These are phyloP conservation scores for Dryoscopus gambensis DNA, from an alignment of 2,113 vertebrate species.

Conservation along the genomic window DNA sequence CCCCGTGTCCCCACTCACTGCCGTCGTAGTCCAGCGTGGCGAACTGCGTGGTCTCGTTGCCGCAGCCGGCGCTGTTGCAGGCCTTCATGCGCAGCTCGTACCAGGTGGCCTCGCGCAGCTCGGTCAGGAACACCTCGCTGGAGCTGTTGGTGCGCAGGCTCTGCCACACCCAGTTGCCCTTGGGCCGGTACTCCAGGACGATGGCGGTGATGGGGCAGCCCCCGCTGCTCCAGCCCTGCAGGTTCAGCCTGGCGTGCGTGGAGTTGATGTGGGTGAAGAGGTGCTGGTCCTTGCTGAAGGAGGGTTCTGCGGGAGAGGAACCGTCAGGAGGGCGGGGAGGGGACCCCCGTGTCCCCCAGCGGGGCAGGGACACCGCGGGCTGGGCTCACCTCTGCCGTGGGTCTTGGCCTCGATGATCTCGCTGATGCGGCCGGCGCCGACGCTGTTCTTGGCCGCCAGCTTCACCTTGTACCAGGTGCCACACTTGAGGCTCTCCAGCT, in stretches of 20 bases:
- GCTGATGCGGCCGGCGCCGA: constrained; percentile 95
- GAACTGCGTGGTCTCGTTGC: constrained; percentile 93
- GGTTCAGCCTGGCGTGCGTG: constrained; percentile 92
- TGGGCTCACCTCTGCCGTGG: constrained; percentile 84
- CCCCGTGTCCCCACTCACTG: constrained; percentile 77
- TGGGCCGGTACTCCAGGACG: constrained; percentile 90
- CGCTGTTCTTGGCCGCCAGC: constrained; percentile 96
- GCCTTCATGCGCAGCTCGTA: constrained; percentile 98
- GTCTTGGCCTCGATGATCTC: constrained; percentile 99
- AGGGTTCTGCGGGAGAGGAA: constrained; percentile 79
- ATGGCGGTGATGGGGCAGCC: constrained; percentile 93
- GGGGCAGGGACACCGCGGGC: fast-evolving
- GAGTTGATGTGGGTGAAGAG: constrained; percentile 98
- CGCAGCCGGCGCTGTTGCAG: constrained; percentile 97
- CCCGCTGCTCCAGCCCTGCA: constrained; percentile 95
- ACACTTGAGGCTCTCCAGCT: constrained; percentile 93
- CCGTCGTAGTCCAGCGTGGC: constrained; percentile 96
- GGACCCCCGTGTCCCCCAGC: fast-evolving
- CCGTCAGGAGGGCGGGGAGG: neutral
- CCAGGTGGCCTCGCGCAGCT: constrained; percentile 96
- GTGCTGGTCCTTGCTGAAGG: constrained; percentile 97
- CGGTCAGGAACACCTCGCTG: constrained; percentile 88
- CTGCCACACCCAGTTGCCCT: constrained; percentile 95
- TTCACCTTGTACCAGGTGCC: constrained; percentile 99
- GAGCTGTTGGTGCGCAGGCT: constrained; percentile 88